Evolutionary conservation across 2,888 invertebrate genomes (phyloP), one percentile per base, ranked within the genome.

Genomic region (Stenurella melanura): DNA sequence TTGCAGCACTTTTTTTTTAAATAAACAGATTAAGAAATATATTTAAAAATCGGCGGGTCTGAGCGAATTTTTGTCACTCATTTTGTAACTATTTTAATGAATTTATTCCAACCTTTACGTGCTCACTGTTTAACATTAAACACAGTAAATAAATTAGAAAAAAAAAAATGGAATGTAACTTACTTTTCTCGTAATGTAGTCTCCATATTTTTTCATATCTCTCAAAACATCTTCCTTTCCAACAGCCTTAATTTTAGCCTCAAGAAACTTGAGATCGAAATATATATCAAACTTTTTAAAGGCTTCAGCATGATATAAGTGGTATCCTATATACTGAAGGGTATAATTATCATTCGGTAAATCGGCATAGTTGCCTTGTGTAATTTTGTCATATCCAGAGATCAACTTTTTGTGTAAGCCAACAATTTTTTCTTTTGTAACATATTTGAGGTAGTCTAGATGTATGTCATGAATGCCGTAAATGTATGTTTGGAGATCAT

Each of bases 391-490:
- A 84, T 94, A 95, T 71, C 91, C 92, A 17, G 91, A 89, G 5
- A 95, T 88, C 38, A 95, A 90, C 26, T 91, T 90, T 67, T 88
- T 87, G 81, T 95, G 95, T 77, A 93, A 87, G 73, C 89, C 90
- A 77, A 89, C 89, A 71, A 90, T 86, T 64, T 91, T 90, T 0
- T 90, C 89, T 0, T 88, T 85, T 0, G 85, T 89, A 0, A 90
- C 85, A 69, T 89, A 90, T 6, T 90, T 90, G 82, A 95, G 88
- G 84, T 93, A 94, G 73, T 91, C 91, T 86, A 94, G 90, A 12
- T 94, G 91, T 0, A 95, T 89, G 85, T 94, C 93, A 85, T 95
- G 95, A 63, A 95, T 91, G 78, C 94, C 94, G 84, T 95, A 95
- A 30, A 93, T 90, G 81, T 93, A 94, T 77, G 91, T 92, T 63